Percentiles rank a stretch among this genome's conserved stretches.
phyloP scores from a whole-genome alignment of 53 echinoderm and acorn worm species.

The Stichopus horrens region DNA sequence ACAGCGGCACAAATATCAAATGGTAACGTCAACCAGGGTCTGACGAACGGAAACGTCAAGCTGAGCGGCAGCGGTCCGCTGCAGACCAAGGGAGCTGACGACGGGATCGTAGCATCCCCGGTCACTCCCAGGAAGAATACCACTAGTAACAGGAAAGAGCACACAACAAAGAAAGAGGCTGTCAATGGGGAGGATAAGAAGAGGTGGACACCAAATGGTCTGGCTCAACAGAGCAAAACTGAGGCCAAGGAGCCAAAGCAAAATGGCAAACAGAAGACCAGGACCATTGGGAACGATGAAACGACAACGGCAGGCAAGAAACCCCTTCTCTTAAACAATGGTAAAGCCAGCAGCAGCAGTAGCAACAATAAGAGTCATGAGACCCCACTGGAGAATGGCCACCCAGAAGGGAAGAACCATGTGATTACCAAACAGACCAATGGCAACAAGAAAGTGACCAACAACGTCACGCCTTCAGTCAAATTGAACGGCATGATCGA shows the following conservation, averaged over 20 bases:
- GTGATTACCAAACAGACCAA: constrained; percentile 5
- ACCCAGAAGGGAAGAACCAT: constrained; percentile 40
- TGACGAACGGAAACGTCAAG: constrained; percentile 23
- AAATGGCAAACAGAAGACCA: constrained; percentile 24
- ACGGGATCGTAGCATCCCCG: background rate
- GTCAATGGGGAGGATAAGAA: constrained; percentile 16
- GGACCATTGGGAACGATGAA: constrained; percentile 1
- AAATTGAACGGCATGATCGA: constrained; percentile 48
- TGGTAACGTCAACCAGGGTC: background rate
- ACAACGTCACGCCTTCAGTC: constrained; percentile 30
- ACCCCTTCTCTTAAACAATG: background rate
- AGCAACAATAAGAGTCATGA: constrained; percentile 32
- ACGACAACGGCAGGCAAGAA: background rate
- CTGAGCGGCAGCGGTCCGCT: background rate
- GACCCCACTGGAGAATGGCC: background rate
- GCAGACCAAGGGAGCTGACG: background rate
- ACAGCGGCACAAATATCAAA: background rate
- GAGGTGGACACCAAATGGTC: constrained; percentile 27
- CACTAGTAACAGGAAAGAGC: constrained; percentile 50
- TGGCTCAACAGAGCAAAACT: constrained; percentile 9
- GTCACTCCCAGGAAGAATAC: constrained; percentile 35
- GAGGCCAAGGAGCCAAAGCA: constrained; percentile 15
- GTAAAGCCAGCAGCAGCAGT: background rate
- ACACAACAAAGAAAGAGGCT: constrained; percentile 50
- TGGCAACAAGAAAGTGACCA: constrained; percentile 24